Evolutionary conservation across 1,140 invertebrate genomes (phyloP), one percentile per base, ranked within the genome.

Genomic region (Drosophila pruinosa): DNA sequence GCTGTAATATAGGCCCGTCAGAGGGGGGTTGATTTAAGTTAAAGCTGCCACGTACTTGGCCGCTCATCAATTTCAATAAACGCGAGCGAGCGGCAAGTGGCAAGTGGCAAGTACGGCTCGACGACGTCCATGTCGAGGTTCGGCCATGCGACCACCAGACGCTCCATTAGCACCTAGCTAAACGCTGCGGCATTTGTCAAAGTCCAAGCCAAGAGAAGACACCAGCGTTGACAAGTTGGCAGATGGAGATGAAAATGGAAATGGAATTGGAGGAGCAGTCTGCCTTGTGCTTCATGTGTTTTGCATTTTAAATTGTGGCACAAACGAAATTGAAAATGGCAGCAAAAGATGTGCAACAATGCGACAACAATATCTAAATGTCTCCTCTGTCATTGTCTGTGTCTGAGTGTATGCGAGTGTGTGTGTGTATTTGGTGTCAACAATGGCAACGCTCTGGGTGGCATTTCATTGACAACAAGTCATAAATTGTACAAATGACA

Each of bases 21-120:
- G 24, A 47, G 65, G 69, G 81, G 77, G 81, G 76, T 77, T 59
- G 81, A 86, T 80, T 85, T 85, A 58, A 74, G 81, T 77, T 86
- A 86, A n/a, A 85, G 81, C 81, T 74, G 81, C 81, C 81, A 85
- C 81, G 81, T 85, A 85, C 81, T 85, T 86, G 81, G 57, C 70
- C 81, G 81, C 81, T 85, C 81, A 85, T 85, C 81, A 85, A 85
- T 85, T 85, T 85, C 81, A 85, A 85, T 85, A 86, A 85, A 68
- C 80, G 53, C 72, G 52, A 59, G 56, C 50, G 43, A 48, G 24
- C 34, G 39, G 8, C 26, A 17, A 26, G 7, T 26, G 45, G 47
- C 24, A 19, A 52, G 28, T 52, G 48, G 26, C 38, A 31, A 19
- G 5, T 10, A 15, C 21, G 28, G 10, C 14, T 36, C 31, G n/a